phyloP scores from a whole-genome alignment of 2,888 invertebrate species.

The Dorcus hopei region DNA sequence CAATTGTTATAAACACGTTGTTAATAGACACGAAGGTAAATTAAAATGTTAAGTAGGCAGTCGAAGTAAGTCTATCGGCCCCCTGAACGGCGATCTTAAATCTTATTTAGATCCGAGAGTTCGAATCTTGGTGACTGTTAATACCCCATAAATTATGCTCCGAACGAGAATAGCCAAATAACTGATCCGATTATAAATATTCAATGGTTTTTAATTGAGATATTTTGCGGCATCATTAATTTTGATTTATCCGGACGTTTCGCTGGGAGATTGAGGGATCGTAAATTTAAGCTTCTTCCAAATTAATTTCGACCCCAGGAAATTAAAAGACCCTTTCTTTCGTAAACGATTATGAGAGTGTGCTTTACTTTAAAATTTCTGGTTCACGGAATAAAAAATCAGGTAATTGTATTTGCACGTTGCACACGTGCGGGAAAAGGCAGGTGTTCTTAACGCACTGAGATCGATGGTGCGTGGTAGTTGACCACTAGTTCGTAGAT shows the following conservation, averaged over 20 bases:
- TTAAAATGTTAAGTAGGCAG: constrained; percentile 25
- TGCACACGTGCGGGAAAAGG: not conserved
- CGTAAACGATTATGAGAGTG: no score
- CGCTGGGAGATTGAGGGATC: constrained; percentile 10
- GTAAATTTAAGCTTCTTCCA: not conserved
- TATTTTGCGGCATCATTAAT: constrained; percentile 31
- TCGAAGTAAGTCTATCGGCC: constrained; percentile 6
- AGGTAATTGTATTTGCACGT: not conserved
- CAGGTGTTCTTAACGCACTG: not conserved
- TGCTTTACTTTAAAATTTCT: no score
- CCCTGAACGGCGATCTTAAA: constrained; percentile 6
- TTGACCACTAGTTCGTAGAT: not conserved
- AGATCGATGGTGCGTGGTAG: not conserved
- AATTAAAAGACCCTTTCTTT: no score
- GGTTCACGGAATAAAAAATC: no score
- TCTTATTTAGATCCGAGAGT: constrained; percentile 23
- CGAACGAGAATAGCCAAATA: constrained; percentile 19
- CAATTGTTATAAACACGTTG: constrained; percentile 2
- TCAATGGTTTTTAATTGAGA: constrained; percentile 26
- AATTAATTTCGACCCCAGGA: no score
- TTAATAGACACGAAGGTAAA: constrained; percentile 22
- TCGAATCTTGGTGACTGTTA: constrained; percentile 18
- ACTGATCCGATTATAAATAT: constrained; percentile 28
- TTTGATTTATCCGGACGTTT: constrained; percentile 28
- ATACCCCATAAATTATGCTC: constrained; percentile 24